phyloP scores from a whole-genome alignment of 2,113 vertebrate species.

The Verasper variegatus region DNA sequence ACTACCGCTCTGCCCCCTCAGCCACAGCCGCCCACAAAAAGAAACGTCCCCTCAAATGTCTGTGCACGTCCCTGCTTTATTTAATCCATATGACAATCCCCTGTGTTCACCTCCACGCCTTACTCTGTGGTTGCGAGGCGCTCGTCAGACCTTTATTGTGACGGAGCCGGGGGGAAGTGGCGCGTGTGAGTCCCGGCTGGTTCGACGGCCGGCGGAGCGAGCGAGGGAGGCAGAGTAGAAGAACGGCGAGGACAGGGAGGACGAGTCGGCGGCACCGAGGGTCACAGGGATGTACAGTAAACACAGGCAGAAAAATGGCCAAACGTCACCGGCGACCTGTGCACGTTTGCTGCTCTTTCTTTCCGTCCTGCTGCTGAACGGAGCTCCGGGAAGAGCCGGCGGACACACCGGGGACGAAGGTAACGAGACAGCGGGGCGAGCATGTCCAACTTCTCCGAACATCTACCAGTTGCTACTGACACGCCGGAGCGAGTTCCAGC shows the following conservation, averaged over 20 bases:
- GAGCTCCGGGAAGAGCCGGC: constrained; percentile 51
- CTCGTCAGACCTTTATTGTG: constrained; percentile 45
- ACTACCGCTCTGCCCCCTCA: too few relatives aligned
- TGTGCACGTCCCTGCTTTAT: too few relatives aligned
- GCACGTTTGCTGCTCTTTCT: constrained; percentile 58
- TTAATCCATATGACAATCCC: too few relatives aligned
- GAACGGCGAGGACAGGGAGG: constrained; percentile 52
- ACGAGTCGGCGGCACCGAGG: constrained; percentile 66
- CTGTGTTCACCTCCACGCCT: too few relatives aligned
- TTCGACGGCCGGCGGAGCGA: constrained; percentile 15
- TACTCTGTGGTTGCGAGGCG: background rate
- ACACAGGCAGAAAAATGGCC: constrained; percentile 85
- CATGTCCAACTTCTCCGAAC: constrained; percentile 66
- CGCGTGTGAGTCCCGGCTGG: rapidly evolving
- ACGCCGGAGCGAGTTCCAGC: too few relatives aligned
- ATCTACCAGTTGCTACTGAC: constrained; percentile 73
- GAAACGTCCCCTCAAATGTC: too few relatives aligned
- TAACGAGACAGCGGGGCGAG: constrained; percentile 42
- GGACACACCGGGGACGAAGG: constrained; percentile 68
- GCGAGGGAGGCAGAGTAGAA: constrained; percentile 45
- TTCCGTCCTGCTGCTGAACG: constrained; percentile 69
- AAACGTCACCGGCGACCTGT: constrained; percentile 60
- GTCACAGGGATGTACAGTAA: constrained; percentile 86
- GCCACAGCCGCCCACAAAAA: too few relatives aligned
- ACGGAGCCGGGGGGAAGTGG: constrained; percentile 21